phyloP scores from a whole-genome alignment of 1,140 invertebrate genomes.

The Drosophila jambulina region DNA sequence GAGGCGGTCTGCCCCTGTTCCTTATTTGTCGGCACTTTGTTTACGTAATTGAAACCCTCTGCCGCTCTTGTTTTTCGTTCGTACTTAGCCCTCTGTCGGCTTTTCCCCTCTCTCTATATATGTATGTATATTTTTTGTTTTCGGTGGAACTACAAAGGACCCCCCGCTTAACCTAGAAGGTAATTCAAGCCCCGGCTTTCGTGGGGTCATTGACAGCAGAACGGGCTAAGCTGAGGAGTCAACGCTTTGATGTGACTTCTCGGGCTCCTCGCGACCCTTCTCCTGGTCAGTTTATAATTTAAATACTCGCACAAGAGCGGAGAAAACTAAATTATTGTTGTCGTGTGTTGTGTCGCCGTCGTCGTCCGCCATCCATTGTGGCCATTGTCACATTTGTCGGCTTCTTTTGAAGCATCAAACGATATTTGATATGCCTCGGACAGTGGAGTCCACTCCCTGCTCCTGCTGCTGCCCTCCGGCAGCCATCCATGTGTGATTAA shows the following conservation, averaged over 20 bases:
- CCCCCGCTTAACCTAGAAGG: slow-evolving; percentile 52
- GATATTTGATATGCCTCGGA: slow-evolving; percentile 73
- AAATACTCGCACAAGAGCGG: slow-evolving; percentile 60
- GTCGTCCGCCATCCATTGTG: slow-evolving; percentile 31
- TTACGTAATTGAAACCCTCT: slow-evolving; percentile 71
- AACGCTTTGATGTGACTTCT: slow-evolving; percentile 62
- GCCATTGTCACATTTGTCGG: slow-evolving; percentile 68
- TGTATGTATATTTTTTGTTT: slow-evolving; percentile 28
- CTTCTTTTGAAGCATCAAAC: slow-evolving; percentile 68
- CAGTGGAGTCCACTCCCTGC: slow-evolving; percentile 12
- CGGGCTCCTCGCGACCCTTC: slow-evolving; percentile 10
- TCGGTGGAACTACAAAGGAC: slow-evolving; percentile 76
- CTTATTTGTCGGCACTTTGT: slow-evolving; percentile 44
- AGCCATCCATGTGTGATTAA: slow-evolving; percentile 74
- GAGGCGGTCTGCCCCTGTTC: not conserved
- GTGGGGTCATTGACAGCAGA: slow-evolving; percentile 48
- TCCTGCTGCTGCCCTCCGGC: slow-evolving; percentile 5
- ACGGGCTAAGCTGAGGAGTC: slow-evolving; percentile 10
- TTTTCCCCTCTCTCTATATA: slow-evolving; percentile 1
- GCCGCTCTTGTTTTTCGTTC: slow-evolving; percentile 47
- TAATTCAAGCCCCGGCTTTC: slow-evolving; percentile 65
- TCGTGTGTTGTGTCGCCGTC: slow-evolving; percentile 2
- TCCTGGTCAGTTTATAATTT: slow-evolving; percentile 74
- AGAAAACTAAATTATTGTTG: slow-evolving; percentile 38
- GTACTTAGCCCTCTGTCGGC: slow-evolving; percentile 13